phyloP scores from a whole-genome alignment of 1,140 invertebrate genomes.

The Drosophila kohkoa region DNA sequence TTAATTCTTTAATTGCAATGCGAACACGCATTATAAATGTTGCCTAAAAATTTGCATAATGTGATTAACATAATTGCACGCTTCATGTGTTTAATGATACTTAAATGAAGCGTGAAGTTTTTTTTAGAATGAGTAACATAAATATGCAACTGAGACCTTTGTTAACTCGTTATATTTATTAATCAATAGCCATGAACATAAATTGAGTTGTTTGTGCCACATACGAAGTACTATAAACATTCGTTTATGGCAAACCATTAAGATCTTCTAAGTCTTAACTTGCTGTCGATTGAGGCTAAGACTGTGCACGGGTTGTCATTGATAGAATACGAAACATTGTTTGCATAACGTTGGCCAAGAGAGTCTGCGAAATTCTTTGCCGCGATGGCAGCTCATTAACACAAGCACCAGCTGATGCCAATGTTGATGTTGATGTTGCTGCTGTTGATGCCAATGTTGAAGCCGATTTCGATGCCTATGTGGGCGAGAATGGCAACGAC shows the following conservation, averaged over 20 bases:
- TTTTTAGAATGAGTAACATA: neutral
- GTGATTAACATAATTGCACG: neutral
- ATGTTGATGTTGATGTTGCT: neutral
- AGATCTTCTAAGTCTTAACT: neutral
- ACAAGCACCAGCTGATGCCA: conserved; percentile 48
- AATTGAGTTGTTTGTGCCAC: conserved; percentile 13
- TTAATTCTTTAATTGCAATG: neutral
- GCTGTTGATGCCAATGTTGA: neutral
- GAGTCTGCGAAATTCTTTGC: conserved; percentile 20
- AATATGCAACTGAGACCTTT: neutral
- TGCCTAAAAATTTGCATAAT: neutral
- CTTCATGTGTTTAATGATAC: neutral
- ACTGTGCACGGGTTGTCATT: neutral
- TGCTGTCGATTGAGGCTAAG: neutral
- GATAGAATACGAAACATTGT: conserved; percentile 26
- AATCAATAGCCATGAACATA: neutral
- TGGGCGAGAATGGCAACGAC: conserved; percentile 7
- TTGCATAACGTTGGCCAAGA: conserved; percentile 43
- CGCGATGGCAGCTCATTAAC: conserved; percentile 59
- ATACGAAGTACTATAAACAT: conserved; percentile 11
- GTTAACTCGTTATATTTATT: conserved; percentile 1
- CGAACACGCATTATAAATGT: neutral
- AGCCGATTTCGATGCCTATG: conserved; percentile 3
- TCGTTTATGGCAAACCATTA: conserved; percentile 3
- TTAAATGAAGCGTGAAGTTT: neutral